Evolutionary conservation across 2,113 vertebrate species (phyloP), one percentile per base, ranked within the genome.

Genomic region (Gymnocephalus cernua): DNA sequence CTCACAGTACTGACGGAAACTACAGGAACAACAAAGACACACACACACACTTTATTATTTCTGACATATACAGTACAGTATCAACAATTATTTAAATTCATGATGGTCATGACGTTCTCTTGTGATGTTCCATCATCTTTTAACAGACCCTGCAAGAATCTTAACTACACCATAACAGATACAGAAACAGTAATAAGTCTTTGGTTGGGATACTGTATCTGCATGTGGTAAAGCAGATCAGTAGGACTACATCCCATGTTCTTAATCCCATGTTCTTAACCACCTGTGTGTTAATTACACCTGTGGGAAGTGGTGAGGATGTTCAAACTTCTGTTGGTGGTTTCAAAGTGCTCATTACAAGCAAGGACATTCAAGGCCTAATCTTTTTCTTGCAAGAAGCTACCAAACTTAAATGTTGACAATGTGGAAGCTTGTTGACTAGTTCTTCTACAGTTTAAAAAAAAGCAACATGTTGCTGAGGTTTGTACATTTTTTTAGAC

Each of bases 1-100:
- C 87, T 99, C 98, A 90, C 98, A 99, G 88, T 96, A 98, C 87
- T 98, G 97, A 69, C 98, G 97, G 91, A 99, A 99, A 92, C 98
- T 99, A 14, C 21, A 25, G 65, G 10, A 77, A 45, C 54, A n/a
- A 75, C 50, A 86, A 16, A 78, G 9, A 71, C 35, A 82, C 38
- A 21, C 57, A 41, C 0, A 11, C 38, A 41, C 27, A 69, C 25
- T 8, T 44, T 3, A 45, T 29, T 21, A 45, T 13, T 45, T 45
- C 23, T 29, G 69, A 58, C 16, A 50, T 8, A 48, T 41, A 14
- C 51, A 38, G 38, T 53, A 51, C 48, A 54, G 21, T 2, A 27
- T 18, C 2, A 27, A 25, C 16, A 41, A 41, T 41, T 41, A 3
- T 41, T 10, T 41, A 3, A 41, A 41, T 41, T 41, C 38, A 41